Base-by-base conservation (phyloP, 2,113 vertebrate species). In the Acrocephalus kingi region DNA sequence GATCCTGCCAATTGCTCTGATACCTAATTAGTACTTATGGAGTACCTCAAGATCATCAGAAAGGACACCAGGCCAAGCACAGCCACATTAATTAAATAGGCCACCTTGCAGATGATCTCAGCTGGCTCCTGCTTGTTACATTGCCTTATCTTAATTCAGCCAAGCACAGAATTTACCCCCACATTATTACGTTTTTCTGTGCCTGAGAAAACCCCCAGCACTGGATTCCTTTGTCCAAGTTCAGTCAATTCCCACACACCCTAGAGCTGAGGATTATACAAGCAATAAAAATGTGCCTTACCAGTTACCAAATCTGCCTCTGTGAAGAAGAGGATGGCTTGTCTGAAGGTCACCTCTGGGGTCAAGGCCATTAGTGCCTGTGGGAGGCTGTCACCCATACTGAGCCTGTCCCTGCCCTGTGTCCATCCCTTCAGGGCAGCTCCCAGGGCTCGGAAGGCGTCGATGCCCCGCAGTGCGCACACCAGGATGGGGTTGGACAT, bases 331-430 rank as follows among this genome's bases (percentile, higher is more conserved):
- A 98, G 78, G 39, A 95, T 28, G 8, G 97, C 96, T 93, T 98
- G 98, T 79, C 97, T 98, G 80, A 97, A 97, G 33, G 98, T 94
- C 52, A 97, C 93, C 82, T 98, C 97, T 8, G 98, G 97, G 30
- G 97, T 98, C 41, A 96, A 64, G 51, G 98, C 98, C 96, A 98
- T 97, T 13, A 98, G 56, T 56, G 82, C 67, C 63, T 78, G 93
- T 15, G 96, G 95, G 81, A 86, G 84, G 33, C 46, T 31, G 27
- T 17, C 16, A 7, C 15, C 14, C 5, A 10, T 35, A 28, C 39
- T 45, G 15, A 20, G 64, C n/a, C 91, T 64, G 37, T 39, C 92
- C 59, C 56, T 49, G 17, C 20, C 10, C 7, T 11, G 84, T 2
- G 46, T 62, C 43, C 92, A 80, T 33, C 87, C 63, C 14, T 61